These are phyloP conservation scores for Nestor notabilis DNA, from an alignment of 2,113 vertebrate species.

Conservation along the genomic window DNA sequence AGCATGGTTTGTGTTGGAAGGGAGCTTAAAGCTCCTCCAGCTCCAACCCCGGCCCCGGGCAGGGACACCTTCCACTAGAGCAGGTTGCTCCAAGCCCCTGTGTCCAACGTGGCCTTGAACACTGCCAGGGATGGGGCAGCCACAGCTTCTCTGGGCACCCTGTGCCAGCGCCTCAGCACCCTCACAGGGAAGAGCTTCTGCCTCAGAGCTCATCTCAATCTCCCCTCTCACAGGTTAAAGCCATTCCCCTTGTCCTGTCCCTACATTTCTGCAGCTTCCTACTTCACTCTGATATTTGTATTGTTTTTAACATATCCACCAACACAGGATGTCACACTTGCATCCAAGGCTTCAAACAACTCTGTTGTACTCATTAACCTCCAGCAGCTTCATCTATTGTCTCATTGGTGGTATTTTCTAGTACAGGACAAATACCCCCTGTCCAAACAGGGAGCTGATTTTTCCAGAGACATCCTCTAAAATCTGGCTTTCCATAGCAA, in stretches of 20 bases:
- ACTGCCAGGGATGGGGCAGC: too few species aligned
- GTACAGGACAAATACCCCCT: background rate
- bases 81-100: too few species aligned
- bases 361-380: background rate
- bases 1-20: background rate
- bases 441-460: background rate
- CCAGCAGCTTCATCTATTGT: background rate
- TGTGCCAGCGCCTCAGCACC: too few species aligned
- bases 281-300: accelerated
- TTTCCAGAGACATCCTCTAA: background rate
- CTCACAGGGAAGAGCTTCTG: background rate
- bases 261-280: background rate
- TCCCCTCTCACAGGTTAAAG: background rate
- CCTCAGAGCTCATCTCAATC: background rate
- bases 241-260: background rate
- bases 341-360: background rate
- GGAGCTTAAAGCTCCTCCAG: background rate
- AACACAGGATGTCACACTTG: accelerated
- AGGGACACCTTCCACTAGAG: too few species aligned
- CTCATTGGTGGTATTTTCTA: background rate
- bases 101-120: too few species aligned
- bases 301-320: accelerated
- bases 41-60: too few species aligned
- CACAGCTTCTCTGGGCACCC: too few species aligned
- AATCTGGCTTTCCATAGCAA: accelerated